Base-by-base conservation (phyloP, 2,113 vertebrate genomes). In the Pithys albifrons region DNA sequence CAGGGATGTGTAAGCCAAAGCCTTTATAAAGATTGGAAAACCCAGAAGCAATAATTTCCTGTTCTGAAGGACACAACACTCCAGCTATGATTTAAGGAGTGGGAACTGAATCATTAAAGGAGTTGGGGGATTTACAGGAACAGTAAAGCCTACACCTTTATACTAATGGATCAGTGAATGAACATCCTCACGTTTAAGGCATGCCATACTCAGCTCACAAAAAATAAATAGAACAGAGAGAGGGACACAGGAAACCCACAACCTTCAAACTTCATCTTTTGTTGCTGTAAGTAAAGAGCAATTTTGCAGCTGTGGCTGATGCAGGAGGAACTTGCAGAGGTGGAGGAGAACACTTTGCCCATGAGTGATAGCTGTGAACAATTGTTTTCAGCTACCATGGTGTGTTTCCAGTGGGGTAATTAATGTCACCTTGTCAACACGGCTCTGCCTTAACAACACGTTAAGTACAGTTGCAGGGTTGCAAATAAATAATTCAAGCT, bases 401-500 rank as follows among this genome's bases (percentile, higher is more conserved):
- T 93, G 62, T 51, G 76, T 79, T 95, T 96, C 91, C 84, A 93
- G 55, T 71, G 64, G 52, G 41, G 77, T 70, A 93, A 96, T 94
- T 96, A 94, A 95, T 1, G 0, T 66, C 85, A 86, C 76, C 77
- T 84, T 93, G 87, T 93, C 95, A 95, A 93, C 64, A 48, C 1
- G 57, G 81, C 59, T 93, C 84, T 91, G 73, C 74, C 71, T 83
- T 88, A 95, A 93, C 73, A 95, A 89, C 52, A 12, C 2, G 24
- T 80, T 92, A 92, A 89, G 75, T 45, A 89, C 64, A 46, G 67
- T 78, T 88, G 48, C 81, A 94, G 85, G 69, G 59, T 3, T 58
- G 87, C 91, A 93, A 96, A 96, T 75, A 94, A 95, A 97, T 96
- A 96, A 96, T 94, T 96, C 89, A 94, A 93, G 79, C 49, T 27